Conservation (phyloP, 2,888 invertebrate species). For the Dorcus parallelipipedus region DNA sequence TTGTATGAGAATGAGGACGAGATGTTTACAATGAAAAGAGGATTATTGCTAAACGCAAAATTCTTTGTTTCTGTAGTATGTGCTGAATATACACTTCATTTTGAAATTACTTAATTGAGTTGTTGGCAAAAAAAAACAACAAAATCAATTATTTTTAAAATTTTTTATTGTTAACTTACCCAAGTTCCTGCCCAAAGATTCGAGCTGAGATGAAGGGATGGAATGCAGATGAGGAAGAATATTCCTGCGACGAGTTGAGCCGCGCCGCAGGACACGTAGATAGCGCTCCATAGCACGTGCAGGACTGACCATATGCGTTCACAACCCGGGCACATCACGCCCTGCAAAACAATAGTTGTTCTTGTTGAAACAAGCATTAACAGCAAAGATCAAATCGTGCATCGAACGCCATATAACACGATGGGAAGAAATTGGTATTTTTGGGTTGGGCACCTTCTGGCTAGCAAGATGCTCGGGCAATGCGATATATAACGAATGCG, state of each 20-base stretch:
- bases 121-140: too few species aligned
- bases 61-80: background rate
- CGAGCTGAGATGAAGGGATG: conserved; percentile 50
- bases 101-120: too few species aligned
- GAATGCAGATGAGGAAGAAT: conserved; percentile 52
- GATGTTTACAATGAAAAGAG: too few species aligned
- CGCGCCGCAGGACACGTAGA: conserved; percentile 51
- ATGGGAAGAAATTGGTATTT: background rate
- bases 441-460: background rate
- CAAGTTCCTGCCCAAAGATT: conserved; percentile 53
- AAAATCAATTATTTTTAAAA: too few species aligned
- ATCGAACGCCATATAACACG: background rate
- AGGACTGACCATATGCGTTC: conserved; percentile 47
- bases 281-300: conserved; percentile 51
- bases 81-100: background rate
- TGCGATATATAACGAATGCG: too few species aligned
- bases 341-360: conserved; percentile 24
- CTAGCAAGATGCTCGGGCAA: too few species aligned
- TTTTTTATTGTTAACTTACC: conserved; percentile 42
- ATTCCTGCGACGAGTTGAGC: conserved; percentile 53
- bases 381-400: background rate
- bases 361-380: background rate
- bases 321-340: conserved; percentile 45
- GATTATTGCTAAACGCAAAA: too few species aligned
- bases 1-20: too few species aligned